These are phyloP conservation scores for Eurypyga helias DNA, from an alignment of 2,113 vertebrate species.

Conservation along the genomic window DNA sequence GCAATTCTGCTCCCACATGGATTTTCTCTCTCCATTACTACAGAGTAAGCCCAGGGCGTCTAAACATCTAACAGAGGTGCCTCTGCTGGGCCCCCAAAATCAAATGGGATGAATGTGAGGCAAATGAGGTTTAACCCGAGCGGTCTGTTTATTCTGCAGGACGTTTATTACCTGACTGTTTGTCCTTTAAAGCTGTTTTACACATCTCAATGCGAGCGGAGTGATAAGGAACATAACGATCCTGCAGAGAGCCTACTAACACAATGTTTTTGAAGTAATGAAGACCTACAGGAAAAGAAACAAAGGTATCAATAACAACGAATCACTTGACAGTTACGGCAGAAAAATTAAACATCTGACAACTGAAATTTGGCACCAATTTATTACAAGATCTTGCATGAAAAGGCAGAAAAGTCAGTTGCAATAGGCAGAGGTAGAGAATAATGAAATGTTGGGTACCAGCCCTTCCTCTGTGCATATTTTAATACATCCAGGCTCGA, in stretches of 20 bases:
- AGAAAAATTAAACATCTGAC: neutral
- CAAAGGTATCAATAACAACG: neutral
- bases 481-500: neutral
- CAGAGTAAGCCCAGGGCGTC: neutral
- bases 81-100: neutral
- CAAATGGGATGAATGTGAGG: neutral
- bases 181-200: slow-evolving; percentile 99
- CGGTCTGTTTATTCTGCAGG: neutral
- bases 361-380: neutral
- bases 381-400: neutral
- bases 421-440: neutral
- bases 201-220: slow-evolving; percentile 99
- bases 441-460: neutral
- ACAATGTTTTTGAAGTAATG: slow-evolving; percentile 98
- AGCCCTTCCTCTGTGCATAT: neutral
- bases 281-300: slow-evolving; percentile 81
- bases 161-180: slow-evolving; percentile 89
- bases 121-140: neutral
- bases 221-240: slow-evolving; percentile 98
- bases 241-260: slow-evolving; percentile 95
- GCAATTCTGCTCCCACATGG: neutral
- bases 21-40: neutral
- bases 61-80: neutral
- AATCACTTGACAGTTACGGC: neutral
- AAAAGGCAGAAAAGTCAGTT: neutral